Conservation (phyloP, 2,797 vertebrate species). For the Cyprinella venusta region DNA sequence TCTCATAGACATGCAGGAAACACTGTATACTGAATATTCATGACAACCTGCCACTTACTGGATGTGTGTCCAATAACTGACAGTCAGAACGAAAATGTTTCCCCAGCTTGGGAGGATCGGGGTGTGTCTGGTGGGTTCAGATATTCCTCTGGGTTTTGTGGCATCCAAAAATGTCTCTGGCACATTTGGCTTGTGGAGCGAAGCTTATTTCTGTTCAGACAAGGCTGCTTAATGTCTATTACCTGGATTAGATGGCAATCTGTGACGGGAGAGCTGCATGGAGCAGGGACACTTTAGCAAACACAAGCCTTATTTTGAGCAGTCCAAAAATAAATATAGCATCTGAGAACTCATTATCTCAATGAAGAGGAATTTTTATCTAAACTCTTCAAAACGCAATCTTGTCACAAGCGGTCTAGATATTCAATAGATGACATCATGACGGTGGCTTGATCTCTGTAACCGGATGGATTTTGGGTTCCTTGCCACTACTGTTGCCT, state of each 20-base stretch:
- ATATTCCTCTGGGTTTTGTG: conserved; percentile 47
- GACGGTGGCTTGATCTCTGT: not conserved
- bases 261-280: conserved; percentile 54
- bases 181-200: conserved; percentile 57
- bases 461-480: not conserved
- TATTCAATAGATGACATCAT: not conserved
- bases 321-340: not conserved
- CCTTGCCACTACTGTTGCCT: not conserved
- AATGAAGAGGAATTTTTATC: not conserved
- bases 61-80: conserved; percentile 46
- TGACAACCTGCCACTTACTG: conserved; percentile 55
- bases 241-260: conserved; percentile 71
- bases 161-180: conserved; percentile 43
- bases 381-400: not conserved
- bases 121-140: conserved; percentile 27
- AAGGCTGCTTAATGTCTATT: conserved; percentile 74
- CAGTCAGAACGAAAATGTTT: conserved; percentile 39
- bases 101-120: not conserved
- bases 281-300: conserved; percentile 30
- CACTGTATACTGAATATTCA: conserved; percentile 57
- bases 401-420: not conserved
- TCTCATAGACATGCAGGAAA: conserved; percentile 35
- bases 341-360: not conserved
- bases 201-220: conserved; percentile 70
- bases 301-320: not conserved